Conservation (phyloP, 2,113 vertebrate species). For the Eudorcas thomsonii region DNA sequence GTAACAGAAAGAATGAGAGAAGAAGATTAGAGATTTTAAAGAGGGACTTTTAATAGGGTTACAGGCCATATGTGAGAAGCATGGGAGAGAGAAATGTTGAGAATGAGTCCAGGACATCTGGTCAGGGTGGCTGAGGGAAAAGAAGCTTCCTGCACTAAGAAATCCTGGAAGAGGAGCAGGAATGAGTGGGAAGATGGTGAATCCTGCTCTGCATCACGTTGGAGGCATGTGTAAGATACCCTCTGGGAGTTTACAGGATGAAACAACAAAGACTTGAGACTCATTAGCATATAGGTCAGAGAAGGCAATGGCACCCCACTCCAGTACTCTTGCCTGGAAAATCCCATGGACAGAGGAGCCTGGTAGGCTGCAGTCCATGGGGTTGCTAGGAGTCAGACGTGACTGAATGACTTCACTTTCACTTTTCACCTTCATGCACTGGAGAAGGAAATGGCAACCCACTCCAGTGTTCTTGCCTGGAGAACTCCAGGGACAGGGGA, state of each 20-base stretch:
- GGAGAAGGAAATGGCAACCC: no score
- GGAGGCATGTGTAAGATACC: background rate
- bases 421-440: no score
- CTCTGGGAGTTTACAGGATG: background rate
- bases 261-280: background rate
- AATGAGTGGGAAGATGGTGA: background rate
- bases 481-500: no score
- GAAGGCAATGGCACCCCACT: background rate
- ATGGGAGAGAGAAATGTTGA: background rate
- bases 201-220: background rate
- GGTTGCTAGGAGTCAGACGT: no score
- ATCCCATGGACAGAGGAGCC: background rate
- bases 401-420: no score
- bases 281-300: background rate
- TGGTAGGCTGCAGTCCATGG: no score
- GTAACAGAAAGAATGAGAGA: background rate
- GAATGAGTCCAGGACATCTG: background rate
- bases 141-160: background rate
- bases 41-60: background rate
- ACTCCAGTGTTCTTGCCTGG: no score
- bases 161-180: background rate
- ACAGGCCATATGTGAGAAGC: background rate
- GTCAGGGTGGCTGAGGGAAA: background rate
- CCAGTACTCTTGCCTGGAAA: background rate
- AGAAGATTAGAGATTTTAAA: background rate